Conservation (phyloP, 1,140 invertebrate genomes). For the Cherax quadricarinatus region DNA sequence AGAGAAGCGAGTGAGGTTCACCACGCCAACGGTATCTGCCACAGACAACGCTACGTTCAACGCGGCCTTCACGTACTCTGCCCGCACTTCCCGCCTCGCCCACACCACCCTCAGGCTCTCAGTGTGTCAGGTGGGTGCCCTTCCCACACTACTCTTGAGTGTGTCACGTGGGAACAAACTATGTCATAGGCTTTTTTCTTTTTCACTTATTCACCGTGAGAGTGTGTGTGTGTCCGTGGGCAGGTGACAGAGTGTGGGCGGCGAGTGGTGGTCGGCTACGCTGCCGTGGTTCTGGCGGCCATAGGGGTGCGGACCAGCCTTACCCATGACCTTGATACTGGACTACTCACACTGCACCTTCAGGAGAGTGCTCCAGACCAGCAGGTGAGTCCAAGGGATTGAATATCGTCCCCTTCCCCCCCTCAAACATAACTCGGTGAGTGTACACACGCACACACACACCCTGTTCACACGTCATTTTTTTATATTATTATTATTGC, state of each 20-base stretch:
- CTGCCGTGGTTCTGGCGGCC: slow-evolving; percentile 5
- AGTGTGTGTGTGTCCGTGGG: no score
- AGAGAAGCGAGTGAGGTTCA: slow-evolving; percentile 53
- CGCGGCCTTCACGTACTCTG: slow-evolving; percentile 33
- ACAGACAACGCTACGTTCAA: slow-evolving; percentile 36
- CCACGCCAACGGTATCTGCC: slow-evolving; percentile 21
- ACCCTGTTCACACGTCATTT: no score
- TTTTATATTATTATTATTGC: neutral
- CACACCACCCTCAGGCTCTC: slow-evolving; percentile 59
- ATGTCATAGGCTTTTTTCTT: no score
- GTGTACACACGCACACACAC: no score
- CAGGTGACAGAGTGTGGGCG: slow-evolving; percentile 56
- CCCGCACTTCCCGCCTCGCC: slow-evolving; percentile 46
- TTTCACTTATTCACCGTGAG: no score
- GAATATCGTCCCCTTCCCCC: neutral
- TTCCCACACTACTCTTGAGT: neutral
- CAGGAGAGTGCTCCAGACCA: slow-evolving; percentile 63
- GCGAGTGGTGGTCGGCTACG: slow-evolving; percentile 54
- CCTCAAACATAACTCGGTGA: neutral
- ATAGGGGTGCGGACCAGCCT: slow-evolving; percentile 30
- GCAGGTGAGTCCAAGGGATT: slow-evolving; percentile 25
- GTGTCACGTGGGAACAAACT: no score
- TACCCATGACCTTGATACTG: slow-evolving; percentile 44
- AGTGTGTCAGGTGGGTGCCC: slow-evolving; percentile 47
- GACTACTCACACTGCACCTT: slow-evolving; percentile 34